These are phyloP conservation scores for Yponomeuta plumbellus DNA, from an alignment of 2,888 invertebrate genomes.

Conservation along the genomic window DNA sequence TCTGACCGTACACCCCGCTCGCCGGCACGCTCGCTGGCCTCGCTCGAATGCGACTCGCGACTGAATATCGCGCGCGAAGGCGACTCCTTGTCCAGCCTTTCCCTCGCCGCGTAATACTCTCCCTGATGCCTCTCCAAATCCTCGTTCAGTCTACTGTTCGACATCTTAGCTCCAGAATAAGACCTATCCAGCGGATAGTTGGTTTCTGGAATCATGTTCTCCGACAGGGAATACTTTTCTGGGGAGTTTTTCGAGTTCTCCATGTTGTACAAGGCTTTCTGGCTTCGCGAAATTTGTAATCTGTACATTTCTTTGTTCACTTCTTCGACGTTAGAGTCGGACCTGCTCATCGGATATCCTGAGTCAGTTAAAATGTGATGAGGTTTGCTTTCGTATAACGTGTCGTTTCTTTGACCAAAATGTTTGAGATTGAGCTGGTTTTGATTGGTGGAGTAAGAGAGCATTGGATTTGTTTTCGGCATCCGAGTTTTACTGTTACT, in stretches of 20 bases:
- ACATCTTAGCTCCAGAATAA: constrained; percentile 66
- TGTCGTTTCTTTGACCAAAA: constrained; percentile 67
- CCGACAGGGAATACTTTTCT: constrained; percentile 56
- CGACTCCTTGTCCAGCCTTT: constrained; percentile 49
- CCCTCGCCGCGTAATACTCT: constrained; percentile 53
- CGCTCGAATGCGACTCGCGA: constrained; percentile 58
- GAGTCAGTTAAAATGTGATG: constrained; percentile 67
- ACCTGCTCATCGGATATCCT: constrained; percentile 66
- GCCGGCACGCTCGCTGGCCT: constrained; percentile 56
- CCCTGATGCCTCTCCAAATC: constrained; percentile 64
- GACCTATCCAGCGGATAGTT: constrained; percentile 68
- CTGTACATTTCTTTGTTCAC: constrained; percentile 74
- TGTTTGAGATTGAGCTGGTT: constrained; percentile 66
- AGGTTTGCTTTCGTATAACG: constrained; percentile 65
- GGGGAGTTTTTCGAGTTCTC: constrained; percentile 62
- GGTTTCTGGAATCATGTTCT: constrained; percentile 57
- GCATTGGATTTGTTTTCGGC: constrained; percentile 78
- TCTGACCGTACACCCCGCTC: constrained; percentile 48
- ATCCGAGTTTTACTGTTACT: constrained; percentile 70
- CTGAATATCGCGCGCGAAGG: constrained; percentile 50
- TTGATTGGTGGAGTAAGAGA: constrained; percentile 70
- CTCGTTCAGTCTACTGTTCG: constrained; percentile 63
- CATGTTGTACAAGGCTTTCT: constrained; percentile 68
- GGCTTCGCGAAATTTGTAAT: constrained; percentile 69
- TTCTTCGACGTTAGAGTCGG: constrained; percentile 71